These are phyloP conservation scores for Cottus gobio DNA, from an alignment of 2,113 vertebrate species.

Conservation along the genomic window DNA sequence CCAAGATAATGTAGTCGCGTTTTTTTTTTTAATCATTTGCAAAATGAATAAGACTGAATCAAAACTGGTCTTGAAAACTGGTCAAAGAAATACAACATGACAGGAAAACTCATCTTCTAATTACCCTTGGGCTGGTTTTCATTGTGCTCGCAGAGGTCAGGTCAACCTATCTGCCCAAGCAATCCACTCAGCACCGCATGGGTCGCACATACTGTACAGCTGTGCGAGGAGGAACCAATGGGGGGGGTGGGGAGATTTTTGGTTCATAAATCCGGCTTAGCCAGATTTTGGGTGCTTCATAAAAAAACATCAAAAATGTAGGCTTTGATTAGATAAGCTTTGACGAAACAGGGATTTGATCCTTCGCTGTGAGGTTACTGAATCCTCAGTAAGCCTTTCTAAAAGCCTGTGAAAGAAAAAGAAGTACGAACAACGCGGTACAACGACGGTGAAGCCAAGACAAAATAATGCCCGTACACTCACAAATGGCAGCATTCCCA, in stretches of 20 bases:
- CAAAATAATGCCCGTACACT: background rate
- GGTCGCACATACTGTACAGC: conserved; percentile 43
- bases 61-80: background rate
- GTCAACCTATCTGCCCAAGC: conserved; percentile 46
- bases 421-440: background rate
- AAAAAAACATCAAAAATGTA: conserved; percentile 65
- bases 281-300: conserved; percentile 66
- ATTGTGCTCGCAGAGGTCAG: conserved; percentile 45
- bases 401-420: conserved; percentile 26
- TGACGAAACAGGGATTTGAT: conserved; percentile 55
- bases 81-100: too few relatives aligned
- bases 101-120: conserved; percentile 41
- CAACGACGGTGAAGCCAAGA: background rate
- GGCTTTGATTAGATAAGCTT: conserved; percentile 72
- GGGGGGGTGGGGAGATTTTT: conserved; percentile 60
- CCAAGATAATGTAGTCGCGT: background rate
- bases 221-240: conserved; percentile 19
- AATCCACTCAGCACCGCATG: conserved; percentile 53
- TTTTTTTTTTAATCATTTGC: conserved; percentile 1
- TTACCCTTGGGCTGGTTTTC: conserved; percentile 47
- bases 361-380: conserved; percentile 33
- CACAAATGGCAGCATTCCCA: background rate
- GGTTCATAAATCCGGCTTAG: conserved; percentile 75
- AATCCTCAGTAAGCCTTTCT: conserved; percentile 42
- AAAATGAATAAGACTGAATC: background rate